Conservation (phyloP, 2,888 invertebrate species). For the Ariolimax columbianus region DNA sequence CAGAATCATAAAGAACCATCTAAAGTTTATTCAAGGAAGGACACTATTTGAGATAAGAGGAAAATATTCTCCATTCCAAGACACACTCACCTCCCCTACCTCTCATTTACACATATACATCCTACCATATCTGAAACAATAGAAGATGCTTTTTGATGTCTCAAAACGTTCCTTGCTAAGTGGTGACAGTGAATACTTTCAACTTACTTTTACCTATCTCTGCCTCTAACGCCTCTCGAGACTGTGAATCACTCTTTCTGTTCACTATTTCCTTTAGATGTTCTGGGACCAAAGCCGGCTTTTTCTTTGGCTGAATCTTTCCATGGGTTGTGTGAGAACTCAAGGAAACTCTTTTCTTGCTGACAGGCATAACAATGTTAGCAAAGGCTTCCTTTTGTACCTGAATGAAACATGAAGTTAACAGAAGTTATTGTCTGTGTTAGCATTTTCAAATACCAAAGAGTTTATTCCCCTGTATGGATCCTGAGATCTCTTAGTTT, state of each 20-base stretch:
- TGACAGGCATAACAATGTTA: background rate
- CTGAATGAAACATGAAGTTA: background rate
- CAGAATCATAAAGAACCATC: background rate
- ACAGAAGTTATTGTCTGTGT: too few relatives aligned
- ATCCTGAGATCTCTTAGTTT: too few relatives aligned
- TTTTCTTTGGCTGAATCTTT: constrained; percentile 42
- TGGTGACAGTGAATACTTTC: too few relatives aligned
- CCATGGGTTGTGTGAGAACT: background rate
- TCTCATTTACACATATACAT: too few relatives aligned
- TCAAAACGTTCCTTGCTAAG: too few relatives aligned
- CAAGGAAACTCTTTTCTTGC: background rate
- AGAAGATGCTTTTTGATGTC: too few relatives aligned
- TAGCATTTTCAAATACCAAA: too few relatives aligned
- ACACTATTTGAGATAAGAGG: too few relatives aligned
- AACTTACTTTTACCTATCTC: constrained; percentile 51
- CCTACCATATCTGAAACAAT: too few relatives aligned
- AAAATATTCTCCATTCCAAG: too few relatives aligned
- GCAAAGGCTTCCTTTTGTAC: background rate
- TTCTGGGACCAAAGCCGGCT: constrained; percentile 39
- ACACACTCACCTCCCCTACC: too few relatives aligned
- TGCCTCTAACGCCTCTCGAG: constrained; percentile 48
- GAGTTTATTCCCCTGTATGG: too few relatives aligned
- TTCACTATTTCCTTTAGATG: constrained; percentile 52
- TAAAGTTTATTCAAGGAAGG: background rate
- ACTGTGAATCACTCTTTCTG: constrained; percentile 40